Conservation (phyloP, 23 tunicate genomes). For the Phallusia fumigata region DNA sequence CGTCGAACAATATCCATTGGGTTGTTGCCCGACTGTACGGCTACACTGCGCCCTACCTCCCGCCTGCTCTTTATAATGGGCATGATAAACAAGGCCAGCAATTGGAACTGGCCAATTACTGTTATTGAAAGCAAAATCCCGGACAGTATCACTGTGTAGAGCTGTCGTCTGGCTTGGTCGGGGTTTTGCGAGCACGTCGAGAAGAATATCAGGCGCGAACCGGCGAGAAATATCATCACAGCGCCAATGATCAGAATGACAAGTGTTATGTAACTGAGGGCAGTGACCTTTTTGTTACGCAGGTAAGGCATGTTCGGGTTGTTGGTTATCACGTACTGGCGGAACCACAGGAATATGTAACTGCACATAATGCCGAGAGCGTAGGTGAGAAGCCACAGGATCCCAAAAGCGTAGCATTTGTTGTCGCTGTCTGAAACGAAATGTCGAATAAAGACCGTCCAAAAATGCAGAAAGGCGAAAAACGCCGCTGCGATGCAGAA, state of each 20-base stretch:
- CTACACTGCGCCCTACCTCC: neutral
- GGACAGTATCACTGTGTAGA: conserved; percentile 52
- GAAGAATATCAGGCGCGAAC: conserved; percentile 56
- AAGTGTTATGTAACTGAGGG: conserved; percentile 35
- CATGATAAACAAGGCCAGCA: conserved; percentile 38
- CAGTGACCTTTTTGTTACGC: conserved; percentile 6
- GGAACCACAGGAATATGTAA: conserved; percentile 53
- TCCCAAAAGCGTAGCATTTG: conserved; percentile 26
- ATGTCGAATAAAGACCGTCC: conserved; percentile 4
- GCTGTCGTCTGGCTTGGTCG: neutral
- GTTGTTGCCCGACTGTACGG: neutral
- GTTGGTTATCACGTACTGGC: conserved; percentile 42
- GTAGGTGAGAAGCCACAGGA: conserved; percentile 53
- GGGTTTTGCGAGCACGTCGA: conserved; percentile 24
- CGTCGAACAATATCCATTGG: conserved; percentile 39
- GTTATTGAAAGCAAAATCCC: conserved; percentile 48
- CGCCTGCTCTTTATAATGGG: conserved; percentile 32
- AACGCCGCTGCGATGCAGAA: neutral
- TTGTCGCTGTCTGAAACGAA: neutral
- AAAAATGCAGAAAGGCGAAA: conserved; percentile 33
- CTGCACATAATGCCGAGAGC: conserved; percentile 35
- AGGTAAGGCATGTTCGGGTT: conserved; percentile 19
- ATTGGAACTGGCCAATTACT: conserved; percentile 52
- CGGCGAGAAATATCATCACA: conserved; percentile 67
- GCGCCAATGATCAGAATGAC: conserved; percentile 38